Conservation (phyloP, 53 echinoderm and acorn worm species). For the Pentamera pediparva region DNA sequence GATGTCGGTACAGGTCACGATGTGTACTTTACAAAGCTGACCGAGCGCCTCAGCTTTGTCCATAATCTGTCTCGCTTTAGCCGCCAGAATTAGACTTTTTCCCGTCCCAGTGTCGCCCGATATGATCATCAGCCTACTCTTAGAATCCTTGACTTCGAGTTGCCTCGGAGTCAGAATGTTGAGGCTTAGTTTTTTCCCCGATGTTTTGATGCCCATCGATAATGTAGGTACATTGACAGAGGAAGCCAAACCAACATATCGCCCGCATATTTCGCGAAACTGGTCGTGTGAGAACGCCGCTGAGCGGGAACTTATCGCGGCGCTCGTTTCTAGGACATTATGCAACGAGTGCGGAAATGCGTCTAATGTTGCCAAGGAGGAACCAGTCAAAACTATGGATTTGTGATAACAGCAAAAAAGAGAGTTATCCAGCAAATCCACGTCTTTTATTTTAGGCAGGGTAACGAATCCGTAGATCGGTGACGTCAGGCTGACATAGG, state of each 20-base stretch:
- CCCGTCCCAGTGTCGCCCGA: conserved; percentile 20
- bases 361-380: not conserved
- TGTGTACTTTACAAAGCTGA: not conserved
- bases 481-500: not conserved
- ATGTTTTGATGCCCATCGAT: not conserved
- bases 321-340: not conserved
- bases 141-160: not conserved
- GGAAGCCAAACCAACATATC: conserved; percentile 30
- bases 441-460: not conserved
- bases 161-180: conserved; percentile 7
- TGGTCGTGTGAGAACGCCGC: not conserved
- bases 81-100: conserved; percentile 30
- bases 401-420: not conserved
- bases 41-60: not conserved
- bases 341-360: not conserved
- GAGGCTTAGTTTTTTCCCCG: conserved; percentile 4
- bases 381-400: not conserved
- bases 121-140: not conserved
- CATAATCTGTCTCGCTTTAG: conserved; percentile 7
- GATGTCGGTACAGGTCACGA: conserved; percentile 27
- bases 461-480: conserved; percentile 13
- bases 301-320: not conserved
- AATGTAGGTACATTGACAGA: conserved; percentile 12
- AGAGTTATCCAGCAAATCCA: not conserved
- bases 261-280: conserved; percentile 19